These are phyloP conservation scores for Heterodera filipjevi DNA, from an alignment of 2,888 invertebrate genomes.

Conservation along the genomic window DNA sequence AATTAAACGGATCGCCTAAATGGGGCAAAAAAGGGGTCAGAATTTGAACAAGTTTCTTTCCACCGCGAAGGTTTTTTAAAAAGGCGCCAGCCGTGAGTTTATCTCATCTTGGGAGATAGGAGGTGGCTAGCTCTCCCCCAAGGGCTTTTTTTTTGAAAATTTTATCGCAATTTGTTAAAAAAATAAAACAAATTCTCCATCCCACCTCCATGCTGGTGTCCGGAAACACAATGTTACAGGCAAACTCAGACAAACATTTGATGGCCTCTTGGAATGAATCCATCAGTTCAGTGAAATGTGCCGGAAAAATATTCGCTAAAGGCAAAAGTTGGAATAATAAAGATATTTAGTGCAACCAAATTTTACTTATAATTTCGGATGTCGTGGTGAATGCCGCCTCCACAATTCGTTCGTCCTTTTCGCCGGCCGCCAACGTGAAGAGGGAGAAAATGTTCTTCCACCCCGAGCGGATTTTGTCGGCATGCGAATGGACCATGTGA, in stretches of 20 bases:
- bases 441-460: conserved; percentile 99
- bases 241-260: conserved; percentile 97
- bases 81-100: too few relatives aligned
- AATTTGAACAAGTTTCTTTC: background rate
- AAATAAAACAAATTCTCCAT: too few relatives aligned
- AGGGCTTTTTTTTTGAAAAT: too few relatives aligned
- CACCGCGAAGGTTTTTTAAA: too few relatives aligned
- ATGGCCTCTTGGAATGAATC: conserved; percentile 98
- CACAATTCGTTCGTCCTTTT: conserved; percentile 88
- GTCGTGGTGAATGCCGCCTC: conserved; percentile 96
- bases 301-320: conserved; percentile 80
- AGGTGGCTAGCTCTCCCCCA: too few relatives aligned
- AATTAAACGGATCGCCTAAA: conserved; percentile 85
- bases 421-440: conserved; percentile 94
- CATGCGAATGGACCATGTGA: conserved; percentile 75
- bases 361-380: conserved; percentile 84
- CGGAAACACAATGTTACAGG: conserved; percentile 94
- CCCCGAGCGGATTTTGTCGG: conserved; percentile 74
- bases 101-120: too few relatives aligned
- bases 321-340: conserved; percentile 70
- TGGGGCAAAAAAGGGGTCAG: too few relatives aligned
- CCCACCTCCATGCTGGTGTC: conserved; percentile 93
- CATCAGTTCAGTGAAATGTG: conserved; percentile 90
- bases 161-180: too few relatives aligned
- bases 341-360: background rate